Evolutionary conservation across 2,888 invertebrate species (phyloP).

Genomic region (Ceratothoa steindachneri): DNA sequence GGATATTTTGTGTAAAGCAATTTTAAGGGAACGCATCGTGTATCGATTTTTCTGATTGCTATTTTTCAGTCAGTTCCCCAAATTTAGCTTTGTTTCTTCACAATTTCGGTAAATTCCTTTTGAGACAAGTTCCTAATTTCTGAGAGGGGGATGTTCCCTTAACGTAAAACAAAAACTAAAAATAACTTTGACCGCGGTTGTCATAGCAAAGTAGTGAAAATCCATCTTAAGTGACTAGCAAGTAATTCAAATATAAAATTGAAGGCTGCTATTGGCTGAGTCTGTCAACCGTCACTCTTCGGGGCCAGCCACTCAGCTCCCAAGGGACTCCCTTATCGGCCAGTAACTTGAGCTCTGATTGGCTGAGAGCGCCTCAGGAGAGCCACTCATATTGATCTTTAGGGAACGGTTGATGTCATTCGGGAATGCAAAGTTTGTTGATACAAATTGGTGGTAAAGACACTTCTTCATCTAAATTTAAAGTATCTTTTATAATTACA

Average conservation of each 20-base stretch:
- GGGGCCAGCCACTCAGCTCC: constrained; percentile 22
- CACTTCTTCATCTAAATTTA: not conserved
- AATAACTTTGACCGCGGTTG: too few species aligned
- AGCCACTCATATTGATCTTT: constrained; percentile 47
- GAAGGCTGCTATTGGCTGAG: constrained; percentile 10
- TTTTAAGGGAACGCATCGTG: too few species aligned
- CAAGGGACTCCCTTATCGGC: constrained; percentile 45
- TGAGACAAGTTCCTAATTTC: too few species aligned
- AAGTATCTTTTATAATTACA: not conserved
- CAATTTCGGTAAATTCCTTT: too few species aligned
- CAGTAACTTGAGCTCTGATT: constrained; percentile 46
- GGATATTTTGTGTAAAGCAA: too few species aligned
- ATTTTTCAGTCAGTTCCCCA: too few species aligned
- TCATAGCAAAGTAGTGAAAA: not conserved
- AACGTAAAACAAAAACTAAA: too few species aligned
- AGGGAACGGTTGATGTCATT: constrained; percentile 25
- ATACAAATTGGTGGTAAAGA: constrained; percentile 4
- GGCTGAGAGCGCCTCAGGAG: constrained; percentile 41
- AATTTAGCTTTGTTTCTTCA: too few species aligned
- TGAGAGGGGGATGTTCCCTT: too few species aligned
- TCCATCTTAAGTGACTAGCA: not conserved
- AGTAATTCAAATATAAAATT: constrained; percentile 3
- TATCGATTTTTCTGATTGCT: too few species aligned
- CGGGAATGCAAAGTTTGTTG: constrained; percentile 9
- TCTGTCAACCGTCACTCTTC: constrained; percentile 8